Percentiles rank a stretch among this genome's conserved stretches.
These are phyloP conservation scores for Lydus trimaculatus DNA, from an alignment of 2,888 invertebrate genomes.

Conservation along the genomic window DNA sequence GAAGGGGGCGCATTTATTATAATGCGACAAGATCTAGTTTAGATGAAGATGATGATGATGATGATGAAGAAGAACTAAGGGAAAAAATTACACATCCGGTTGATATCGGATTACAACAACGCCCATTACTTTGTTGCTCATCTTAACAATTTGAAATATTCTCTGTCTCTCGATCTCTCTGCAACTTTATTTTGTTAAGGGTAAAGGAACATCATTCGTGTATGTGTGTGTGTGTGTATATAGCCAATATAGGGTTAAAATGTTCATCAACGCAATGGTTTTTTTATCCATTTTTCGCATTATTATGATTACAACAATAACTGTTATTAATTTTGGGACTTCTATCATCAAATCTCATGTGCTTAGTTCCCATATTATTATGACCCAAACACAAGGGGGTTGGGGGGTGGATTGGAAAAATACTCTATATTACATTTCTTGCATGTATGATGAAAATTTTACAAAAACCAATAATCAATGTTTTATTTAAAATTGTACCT, in stretches of 20 bases:
- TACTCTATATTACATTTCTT: slow-evolving; percentile 26
- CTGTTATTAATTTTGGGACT: not conserved
- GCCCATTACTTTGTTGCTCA: slow-evolving; percentile 7
- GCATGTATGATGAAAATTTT: slow-evolving; percentile 18
- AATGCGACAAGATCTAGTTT: slow-evolving; percentile 11
- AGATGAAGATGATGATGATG: not conserved
- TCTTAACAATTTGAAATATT: not conserved
- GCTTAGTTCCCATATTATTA: slow-evolving; percentile 44
- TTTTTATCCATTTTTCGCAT: slow-evolving; percentile 2
- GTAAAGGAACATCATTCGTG: not conserved
- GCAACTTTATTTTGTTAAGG: not conserved
- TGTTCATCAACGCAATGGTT: not conserved
- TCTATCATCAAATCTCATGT: slow-evolving; percentile 46
- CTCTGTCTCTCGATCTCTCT: not conserved
- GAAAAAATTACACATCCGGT: slow-evolving; percentile 24
- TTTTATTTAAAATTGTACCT: not conserved
- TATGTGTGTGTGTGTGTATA: no score
- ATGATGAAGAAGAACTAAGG: not conserved
- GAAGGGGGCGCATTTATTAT: slow-evolving; percentile 12
- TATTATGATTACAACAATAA: not conserved
- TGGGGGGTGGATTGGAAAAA: not conserved
- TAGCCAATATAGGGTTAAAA: slow-evolving; percentile 3
- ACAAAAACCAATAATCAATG: slow-evolving; percentile 7
- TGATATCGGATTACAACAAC: slow-evolving; percentile 25
- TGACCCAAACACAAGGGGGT: slow-evolving; percentile 12